A percentile compares a stretch with the other conserved stretches of the same genome.
Conservation (phyloP, 1,140 invertebrate genomes). For the Ericerus pela region DNA sequence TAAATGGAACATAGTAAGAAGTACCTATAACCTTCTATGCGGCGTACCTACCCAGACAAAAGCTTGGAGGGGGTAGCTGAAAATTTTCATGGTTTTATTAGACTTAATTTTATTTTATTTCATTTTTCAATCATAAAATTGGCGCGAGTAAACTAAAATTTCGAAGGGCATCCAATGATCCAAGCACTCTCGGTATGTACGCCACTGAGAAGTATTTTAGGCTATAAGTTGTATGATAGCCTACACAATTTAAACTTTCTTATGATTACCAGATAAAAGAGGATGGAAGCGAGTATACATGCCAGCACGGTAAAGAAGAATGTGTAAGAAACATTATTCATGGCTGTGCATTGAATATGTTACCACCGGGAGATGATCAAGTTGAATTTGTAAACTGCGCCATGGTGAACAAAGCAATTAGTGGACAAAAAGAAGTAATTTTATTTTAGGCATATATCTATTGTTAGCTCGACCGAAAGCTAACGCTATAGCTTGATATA, state of each 20-base stretch:
- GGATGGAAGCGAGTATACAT: not conserved
- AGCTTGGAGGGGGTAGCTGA: no score
- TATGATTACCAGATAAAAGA: not conserved
- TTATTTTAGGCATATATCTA: no score
- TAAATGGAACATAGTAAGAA: not conserved
- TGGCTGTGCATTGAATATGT: not conserved
- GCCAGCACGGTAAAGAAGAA: not conserved
- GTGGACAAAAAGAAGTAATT: not conserved
- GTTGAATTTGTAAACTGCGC: not conserved
- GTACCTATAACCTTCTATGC: not conserved
- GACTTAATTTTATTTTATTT: no score
- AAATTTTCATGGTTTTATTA: no score
- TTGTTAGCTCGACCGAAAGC: no score
- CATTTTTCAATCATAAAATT: no score
- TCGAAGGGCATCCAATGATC: no score
- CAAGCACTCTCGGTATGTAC: not conserved
- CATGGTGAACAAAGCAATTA: not conserved
- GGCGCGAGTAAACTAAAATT: no score
- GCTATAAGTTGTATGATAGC: not conserved
- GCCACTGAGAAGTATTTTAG: not conserved
- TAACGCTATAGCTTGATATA: not conserved
- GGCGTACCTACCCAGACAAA: not conserved
- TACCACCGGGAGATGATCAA: not conserved
- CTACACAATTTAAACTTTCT: not conserved
- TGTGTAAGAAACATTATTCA: not conserved